A percentile compares a stretch with the other conserved stretches of the same genome.
Evolutionary conservation across 2,888 invertebrate species (phyloP).

Genomic region (Drosophila infuscata): DNA sequence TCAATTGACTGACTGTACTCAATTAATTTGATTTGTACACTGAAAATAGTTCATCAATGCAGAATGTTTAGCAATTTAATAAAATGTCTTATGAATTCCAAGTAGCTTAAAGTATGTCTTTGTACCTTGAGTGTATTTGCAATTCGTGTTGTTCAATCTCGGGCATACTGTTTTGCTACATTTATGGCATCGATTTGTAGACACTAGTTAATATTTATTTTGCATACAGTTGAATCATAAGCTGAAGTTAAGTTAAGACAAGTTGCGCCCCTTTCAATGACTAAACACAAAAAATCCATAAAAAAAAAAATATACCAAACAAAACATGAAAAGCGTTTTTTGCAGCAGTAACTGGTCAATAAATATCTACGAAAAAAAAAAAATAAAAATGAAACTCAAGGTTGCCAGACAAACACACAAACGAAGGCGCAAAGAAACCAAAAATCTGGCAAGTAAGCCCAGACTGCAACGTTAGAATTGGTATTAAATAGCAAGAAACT

Average conservation of each 20-base stretch:
- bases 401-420: conserved; percentile 27
- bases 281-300: conserved; percentile 47
- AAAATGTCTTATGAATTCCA: conserved; percentile 10
- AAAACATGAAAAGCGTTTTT: conserved; percentile 37
- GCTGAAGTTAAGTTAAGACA: conserved; percentile 12
- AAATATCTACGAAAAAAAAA: conserved; percentile 36
- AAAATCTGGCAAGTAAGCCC: background rate
- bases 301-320: conserved; percentile 24
- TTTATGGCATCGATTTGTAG: conserved; percentile 29
- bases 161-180: conserved; percentile 28
- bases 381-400: conserved; percentile 22
- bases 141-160: background rate
- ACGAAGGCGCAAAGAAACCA: conserved; percentile 1
- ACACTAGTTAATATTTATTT: conserved; percentile 42
- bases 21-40: background rate
- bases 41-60: background rate
- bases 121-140: conserved; percentile 15
- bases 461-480: conserved; percentile 18
- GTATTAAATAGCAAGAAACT: conserved; percentile 17
- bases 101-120: background rate
- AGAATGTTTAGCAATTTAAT: background rate
- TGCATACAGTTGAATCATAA: conserved; percentile 29
- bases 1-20: background rate
- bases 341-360: conserved; percentile 32
- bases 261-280: conserved; percentile 34